These are phyloP conservation scores for Sebastes paucispinis DNA, from an alignment of 2,797 vertebrate genomes.

Conservation along the genomic window DNA sequence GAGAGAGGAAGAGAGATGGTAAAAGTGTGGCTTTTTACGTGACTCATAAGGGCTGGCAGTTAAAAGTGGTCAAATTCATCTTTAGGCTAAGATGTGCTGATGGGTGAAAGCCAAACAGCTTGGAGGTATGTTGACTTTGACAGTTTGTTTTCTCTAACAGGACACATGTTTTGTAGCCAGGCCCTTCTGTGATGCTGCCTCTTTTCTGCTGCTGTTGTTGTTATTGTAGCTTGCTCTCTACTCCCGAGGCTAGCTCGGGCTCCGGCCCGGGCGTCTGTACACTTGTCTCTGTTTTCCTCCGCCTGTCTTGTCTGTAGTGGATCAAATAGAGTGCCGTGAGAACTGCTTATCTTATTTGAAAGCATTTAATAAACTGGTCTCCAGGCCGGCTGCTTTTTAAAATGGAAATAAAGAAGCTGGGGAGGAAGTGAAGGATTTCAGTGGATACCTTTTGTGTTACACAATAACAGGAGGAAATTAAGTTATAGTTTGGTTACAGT, in stretches of 20 bases:
- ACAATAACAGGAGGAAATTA: neutral
- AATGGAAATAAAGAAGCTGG: slow-evolving; percentile 10
- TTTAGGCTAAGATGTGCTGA: slow-evolving; percentile 55
- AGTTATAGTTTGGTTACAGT: neutral
- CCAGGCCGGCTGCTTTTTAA: slow-evolving; percentile 19
- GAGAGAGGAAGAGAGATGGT: neutral
- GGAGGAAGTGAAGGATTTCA: neutral
- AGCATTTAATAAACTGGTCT: slow-evolving; percentile 37
- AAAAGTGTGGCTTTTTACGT: neutral
- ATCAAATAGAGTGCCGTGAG: slow-evolving; percentile 46
- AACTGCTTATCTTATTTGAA: slow-evolving; percentile 39
- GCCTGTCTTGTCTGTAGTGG: slow-evolving; percentile 32
- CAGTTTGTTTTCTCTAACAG: slow-evolving; percentile 49
- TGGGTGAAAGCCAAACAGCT: slow-evolving; percentile 41
- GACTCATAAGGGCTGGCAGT: slow-evolving; percentile 20
- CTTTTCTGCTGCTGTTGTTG: slow-evolving; percentile 39
- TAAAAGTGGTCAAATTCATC: slow-evolving; percentile 12
- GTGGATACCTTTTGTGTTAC: neutral
- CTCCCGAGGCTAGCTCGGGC: slow-evolving; percentile 42
- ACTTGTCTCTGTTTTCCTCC: slow-evolving; percentile 32
- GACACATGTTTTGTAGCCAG: slow-evolving; percentile 49
- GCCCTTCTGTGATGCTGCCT: slow-evolving; percentile 38
- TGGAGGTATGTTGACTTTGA: slow-evolving; percentile 69
- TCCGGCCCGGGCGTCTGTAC: slow-evolving; percentile 4
- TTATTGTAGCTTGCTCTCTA: slow-evolving; percentile 42